Percentiles rank a stretch among this genome's conserved stretches.
phyloP scores from a whole-genome alignment of 1,140 invertebrate genomes.

The Drosophila azteca region DNA sequence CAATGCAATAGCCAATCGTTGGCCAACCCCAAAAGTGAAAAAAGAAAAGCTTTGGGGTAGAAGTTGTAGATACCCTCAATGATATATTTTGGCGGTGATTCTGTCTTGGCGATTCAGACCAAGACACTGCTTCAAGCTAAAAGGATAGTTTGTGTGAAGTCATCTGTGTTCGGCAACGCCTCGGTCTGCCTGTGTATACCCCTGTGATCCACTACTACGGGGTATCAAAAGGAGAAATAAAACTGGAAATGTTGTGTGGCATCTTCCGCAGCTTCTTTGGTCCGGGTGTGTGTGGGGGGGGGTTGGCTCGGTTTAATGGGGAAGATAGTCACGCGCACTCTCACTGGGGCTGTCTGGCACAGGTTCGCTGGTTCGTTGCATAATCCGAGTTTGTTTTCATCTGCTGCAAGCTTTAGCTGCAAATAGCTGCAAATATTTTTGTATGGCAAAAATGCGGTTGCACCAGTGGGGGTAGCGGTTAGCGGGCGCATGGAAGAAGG shows the following conservation, averaged over 20 bases:
- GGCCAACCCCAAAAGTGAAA: constrained; percentile 4
- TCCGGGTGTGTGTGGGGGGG: constrained; percentile 1
- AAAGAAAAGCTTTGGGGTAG: too few relatives aligned
- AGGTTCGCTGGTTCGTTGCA: constrained; percentile 43
- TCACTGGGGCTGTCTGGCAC: constrained; percentile 54
- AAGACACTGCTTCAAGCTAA: too few relatives aligned
- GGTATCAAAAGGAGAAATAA: constrained; percentile 22
- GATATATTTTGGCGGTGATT: too few relatives aligned
- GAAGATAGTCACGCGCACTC: constrained; percentile 58
- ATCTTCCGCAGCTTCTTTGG: constrained; percentile 49
- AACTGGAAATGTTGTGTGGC: constrained; percentile 47
- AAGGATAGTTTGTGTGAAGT: too few relatives aligned
- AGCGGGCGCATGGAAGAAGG: constrained; percentile 37
- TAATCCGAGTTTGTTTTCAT: constrained; percentile 61
- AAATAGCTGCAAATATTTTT: constrained; percentile 56
- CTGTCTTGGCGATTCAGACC: too few relatives aligned
- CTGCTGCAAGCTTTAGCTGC: constrained; percentile 50
- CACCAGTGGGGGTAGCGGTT: constrained; percentile 44
- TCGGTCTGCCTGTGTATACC: too few relatives aligned
- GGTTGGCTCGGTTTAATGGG: constrained; percentile 7
- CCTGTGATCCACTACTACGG: not conserved
- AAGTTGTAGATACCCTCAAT: too few relatives aligned
- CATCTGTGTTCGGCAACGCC: too few relatives aligned
- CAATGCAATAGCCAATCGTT: constrained; percentile 37
- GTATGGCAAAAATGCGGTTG: constrained; percentile 61